phyloP scores from a whole-genome alignment of 2,113 vertebrate species.

The Cavia aperea region DNA sequence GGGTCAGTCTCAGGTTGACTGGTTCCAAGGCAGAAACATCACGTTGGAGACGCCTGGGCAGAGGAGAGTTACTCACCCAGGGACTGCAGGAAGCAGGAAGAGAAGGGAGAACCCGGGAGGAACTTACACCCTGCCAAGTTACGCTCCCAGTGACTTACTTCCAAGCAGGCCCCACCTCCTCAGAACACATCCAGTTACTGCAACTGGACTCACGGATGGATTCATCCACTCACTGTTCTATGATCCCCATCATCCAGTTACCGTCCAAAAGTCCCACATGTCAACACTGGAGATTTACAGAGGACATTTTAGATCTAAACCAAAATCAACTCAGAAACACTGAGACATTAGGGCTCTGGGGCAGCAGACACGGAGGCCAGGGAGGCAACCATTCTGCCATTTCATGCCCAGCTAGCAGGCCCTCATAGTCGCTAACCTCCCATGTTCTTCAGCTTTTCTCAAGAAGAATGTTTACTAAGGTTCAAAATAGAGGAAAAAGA shows the following conservation, averaged over 20 bases:
- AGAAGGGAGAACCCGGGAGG: neutral
- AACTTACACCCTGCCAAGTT: neutral
- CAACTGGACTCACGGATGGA: neutral
- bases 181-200: neutral
- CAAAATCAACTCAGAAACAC: neutral
- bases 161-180: neutral
- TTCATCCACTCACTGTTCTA: neutral
- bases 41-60: neutral
- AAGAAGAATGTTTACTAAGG: neutral
- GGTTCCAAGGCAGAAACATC: neutral
- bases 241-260: neutral
- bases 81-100: neutral
- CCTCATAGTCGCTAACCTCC: no score
- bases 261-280: neutral
- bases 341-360: neutral
- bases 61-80: neutral
- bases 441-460: neutral
- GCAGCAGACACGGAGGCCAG: neutral
- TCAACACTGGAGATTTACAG: neutral
- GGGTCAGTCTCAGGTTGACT: neutral
- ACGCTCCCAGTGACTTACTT: neutral
- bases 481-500: neutral
- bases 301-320: neutral
- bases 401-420: no score
- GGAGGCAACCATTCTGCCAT: neutral